phyloP scores from a whole-genome alignment of 1,140 invertebrate genomes.

The Vanessa atalanta region DNA sequence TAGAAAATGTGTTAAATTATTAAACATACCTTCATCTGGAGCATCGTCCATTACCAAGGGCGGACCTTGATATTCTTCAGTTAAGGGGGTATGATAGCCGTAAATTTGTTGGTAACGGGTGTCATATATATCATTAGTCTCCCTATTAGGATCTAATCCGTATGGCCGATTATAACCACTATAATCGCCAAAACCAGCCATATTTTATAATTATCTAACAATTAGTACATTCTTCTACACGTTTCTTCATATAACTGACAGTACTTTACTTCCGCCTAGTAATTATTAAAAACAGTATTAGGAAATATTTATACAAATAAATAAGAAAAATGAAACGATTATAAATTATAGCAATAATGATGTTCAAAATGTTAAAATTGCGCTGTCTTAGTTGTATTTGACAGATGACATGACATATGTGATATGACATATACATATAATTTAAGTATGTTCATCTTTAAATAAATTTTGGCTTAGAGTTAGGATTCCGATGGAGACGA shows the following conservation, averaged over 20 bases:
- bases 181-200: conserved; percentile 79
- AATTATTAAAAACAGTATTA: neutral
- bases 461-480: no score
- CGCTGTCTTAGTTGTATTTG: neutral
- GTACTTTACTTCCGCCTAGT: neutral
- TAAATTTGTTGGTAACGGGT: conserved; percentile 76
- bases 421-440: neutral
- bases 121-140: conserved; percentile 75
- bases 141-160: conserved; percentile 71
- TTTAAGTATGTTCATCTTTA: no score
- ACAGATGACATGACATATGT: conserved; percentile 6
- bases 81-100: conserved; percentile 73
- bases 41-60: conserved; percentile 76
- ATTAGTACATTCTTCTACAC: conserved; percentile 17
- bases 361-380: neutral
- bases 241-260: neutral
- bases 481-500: no score
- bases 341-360: neutral
- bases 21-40: conserved; percentile 78
- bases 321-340: neutral
- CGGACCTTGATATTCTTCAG: conserved; percentile 73
- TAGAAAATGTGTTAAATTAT: neutral
- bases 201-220: conserved; percentile 44
- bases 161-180: conserved; percentile 70
- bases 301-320: neutral